A percentile compares a stretch with the other conserved stretches of the same genome.
These are phyloP conservation scores for Eristalinus sepulchralis DNA, from an alignment of 2,888 invertebrate genomes.

Conservation along the genomic window DNA sequence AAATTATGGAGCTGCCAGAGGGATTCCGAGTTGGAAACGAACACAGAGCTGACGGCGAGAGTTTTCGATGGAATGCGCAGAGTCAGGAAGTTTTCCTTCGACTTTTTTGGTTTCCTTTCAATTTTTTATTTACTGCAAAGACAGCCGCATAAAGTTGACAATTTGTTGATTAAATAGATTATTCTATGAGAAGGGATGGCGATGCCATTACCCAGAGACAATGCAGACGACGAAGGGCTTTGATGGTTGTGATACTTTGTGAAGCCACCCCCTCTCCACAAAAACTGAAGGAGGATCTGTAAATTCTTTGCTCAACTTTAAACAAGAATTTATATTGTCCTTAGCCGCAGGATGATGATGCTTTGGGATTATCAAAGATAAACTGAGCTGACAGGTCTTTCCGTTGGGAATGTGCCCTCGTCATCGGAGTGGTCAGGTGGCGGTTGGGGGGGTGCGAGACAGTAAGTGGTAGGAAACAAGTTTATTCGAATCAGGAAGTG, in stretches of 20 bases:
- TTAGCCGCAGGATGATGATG: neutral
- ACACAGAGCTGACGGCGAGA: neutral
- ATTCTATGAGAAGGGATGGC: slow-evolving; percentile 11
- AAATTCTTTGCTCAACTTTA: neutral
- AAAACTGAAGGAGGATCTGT: neutral
- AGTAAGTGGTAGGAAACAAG: too few relatives aligned
- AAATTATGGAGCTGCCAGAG: slow-evolving; percentile 60
- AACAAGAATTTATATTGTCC: neutral
- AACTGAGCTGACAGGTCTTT: neutral
- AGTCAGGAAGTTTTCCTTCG: slow-evolving; percentile 8
- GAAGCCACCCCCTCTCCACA: neutral
- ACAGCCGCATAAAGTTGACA: slow-evolving; percentile 49
- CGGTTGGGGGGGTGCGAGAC: neutral
- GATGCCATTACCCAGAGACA: neutral
- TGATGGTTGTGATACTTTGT: neutral
- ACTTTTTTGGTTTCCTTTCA: slow-evolving; percentile 20
- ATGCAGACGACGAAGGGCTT: neutral
- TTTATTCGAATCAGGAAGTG: neutral
- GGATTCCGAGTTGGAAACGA: slow-evolving; percentile 25
- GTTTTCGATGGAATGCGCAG: slow-evolving; percentile 31
- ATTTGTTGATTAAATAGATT: slow-evolving; percentile 50
- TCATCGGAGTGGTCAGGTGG: neutral
- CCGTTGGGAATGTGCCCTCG: neutral
- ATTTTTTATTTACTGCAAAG: slow-evolving; percentile 49
- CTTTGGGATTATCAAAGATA: neutral